Conservation (phyloP, 2,797 vertebrate genomes). For the Halcyon leucocephala region DNA sequence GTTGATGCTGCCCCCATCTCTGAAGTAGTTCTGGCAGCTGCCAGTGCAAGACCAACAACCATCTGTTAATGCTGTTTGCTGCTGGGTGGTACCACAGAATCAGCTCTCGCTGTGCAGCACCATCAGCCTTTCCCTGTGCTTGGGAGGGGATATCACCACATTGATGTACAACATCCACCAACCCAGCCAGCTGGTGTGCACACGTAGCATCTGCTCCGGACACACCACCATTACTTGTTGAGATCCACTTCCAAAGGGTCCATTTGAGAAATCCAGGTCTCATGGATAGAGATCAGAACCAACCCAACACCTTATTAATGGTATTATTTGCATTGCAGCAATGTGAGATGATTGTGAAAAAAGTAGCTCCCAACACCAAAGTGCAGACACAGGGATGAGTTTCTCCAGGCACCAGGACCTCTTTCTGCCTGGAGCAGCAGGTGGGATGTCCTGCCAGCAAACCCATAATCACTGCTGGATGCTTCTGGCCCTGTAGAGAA, state of each 20-base stretch:
- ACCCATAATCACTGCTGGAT: accelerated
- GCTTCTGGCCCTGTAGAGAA: background rate
- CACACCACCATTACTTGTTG: accelerated
- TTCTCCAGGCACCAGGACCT: background rate
- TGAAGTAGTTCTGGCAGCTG: background rate
- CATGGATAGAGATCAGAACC: background rate
- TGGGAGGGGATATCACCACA: accelerated
- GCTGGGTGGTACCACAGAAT: background rate
- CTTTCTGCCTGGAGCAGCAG: background rate
- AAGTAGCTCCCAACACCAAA: background rate
- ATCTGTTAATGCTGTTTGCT: background rate
- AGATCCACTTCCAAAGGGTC: background rate
- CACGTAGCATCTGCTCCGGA: background rate
- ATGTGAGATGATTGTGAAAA: background rate
- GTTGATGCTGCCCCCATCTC: background rate
- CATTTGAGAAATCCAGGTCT: background rate
- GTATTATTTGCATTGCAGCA: background rate
- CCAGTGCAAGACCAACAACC: background rate
- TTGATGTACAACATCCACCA: background rate
- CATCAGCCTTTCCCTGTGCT: background rate
- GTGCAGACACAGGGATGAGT: accelerated
- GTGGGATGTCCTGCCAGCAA: background rate
- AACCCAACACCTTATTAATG: background rate
- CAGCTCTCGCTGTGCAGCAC: accelerated
- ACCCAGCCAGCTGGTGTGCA: accelerated